Conservation (phyloP, 2,797 vertebrate genomes). For the Setipinna tenuifilis region DNA sequence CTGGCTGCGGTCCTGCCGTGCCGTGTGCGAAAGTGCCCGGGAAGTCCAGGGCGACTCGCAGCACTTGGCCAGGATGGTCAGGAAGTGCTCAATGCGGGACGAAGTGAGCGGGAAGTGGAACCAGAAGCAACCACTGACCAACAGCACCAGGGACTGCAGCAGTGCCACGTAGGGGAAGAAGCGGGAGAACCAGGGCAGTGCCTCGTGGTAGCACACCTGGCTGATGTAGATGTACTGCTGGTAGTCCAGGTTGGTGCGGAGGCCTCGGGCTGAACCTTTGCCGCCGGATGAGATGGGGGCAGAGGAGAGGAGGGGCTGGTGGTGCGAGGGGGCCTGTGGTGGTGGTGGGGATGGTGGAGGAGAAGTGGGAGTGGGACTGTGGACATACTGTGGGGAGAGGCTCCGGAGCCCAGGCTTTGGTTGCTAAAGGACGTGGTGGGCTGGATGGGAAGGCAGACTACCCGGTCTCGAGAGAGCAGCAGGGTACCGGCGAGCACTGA, state of each 20-base stretch:
- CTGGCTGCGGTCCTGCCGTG: conserved; percentile 67
- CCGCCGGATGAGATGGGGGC: not conserved
- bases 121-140: conserved; percentile 84
- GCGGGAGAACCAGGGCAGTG: conserved; percentile 78
- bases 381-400: not conserved
- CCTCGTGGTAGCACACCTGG: conserved; percentile 82
- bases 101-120: conserved; percentile 84
- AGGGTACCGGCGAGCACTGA: conserved; percentile 80
- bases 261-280: conserved; percentile 53
- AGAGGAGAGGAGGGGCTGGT: not conserved
- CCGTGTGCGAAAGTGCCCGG: conserved; percentile 77
- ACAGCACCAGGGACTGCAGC: conserved; percentile 76
- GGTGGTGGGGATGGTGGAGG: not conserved
- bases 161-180: conserved; percentile 82
- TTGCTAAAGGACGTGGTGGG: conserved; percentile 26
- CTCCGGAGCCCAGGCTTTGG: conserved; percentile 17
- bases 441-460: conserved; percentile 78
- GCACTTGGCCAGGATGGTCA: conserved; percentile 80
- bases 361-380: not conserved
- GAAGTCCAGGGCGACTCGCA: conserved; percentile 86
- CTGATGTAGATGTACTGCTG: conserved; percentile 83
- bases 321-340: not conserved
- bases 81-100: conserved; percentile 82
- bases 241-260: conserved; percentile 75
- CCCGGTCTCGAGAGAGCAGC: conserved; percentile 76